Percentiles rank a stretch among this genome's conserved stretches.
Evolutionary conservation across 1,140 invertebrate species (phyloP).

Genomic region (Adoxophyes honmai): DNA sequence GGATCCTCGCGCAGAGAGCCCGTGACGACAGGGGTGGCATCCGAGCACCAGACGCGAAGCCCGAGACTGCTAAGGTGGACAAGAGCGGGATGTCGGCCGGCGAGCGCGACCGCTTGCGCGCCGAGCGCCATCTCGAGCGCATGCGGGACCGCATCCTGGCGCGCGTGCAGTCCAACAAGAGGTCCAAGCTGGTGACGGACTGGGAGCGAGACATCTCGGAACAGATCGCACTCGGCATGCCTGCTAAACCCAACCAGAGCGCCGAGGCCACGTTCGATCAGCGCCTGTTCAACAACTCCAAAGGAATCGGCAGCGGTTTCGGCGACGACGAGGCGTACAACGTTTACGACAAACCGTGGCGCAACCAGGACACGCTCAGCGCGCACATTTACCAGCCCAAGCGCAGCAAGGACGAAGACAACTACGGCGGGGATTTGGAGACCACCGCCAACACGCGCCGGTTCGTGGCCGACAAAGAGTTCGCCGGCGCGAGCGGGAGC

Average conservation of each 20-base stretch:
- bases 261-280: slow-evolving; percentile 97
- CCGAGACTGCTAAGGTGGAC: slow-evolving; percentile 79
- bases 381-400: slow-evolving; percentile 95
- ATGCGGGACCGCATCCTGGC: slow-evolving; percentile 95
- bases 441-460: slow-evolving; percentile 90
- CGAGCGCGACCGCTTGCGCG: slow-evolving; percentile 83
- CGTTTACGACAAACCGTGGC: no score
- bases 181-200: slow-evolving; percentile 92
- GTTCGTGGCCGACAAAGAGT: slow-evolving; percentile 96
- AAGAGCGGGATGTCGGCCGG: slow-evolving; percentile 70
- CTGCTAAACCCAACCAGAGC: slow-evolving; percentile 86
- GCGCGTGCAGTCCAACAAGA: slow-evolving; percentile 95
- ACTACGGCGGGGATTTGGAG: slow-evolving; percentile 92
- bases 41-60: slow-evolving; percentile 54
- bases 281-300: slow-evolving; percentile 95
- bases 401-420: slow-evolving; percentile 90
- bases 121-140: slow-evolving; percentile 94
- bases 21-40: slow-evolving; percentile 93
- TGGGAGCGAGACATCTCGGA: no score
- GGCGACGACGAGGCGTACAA: slow-evolving; percentile 98
- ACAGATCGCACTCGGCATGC: no score
- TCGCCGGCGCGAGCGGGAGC: no score
- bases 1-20: slow-evolving; percentile 96
- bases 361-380: slow-evolving; percentile 88
- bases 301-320: slow-evolving; percentile 97